Conservation (phyloP, 2,797 vertebrate genomes). For the Pelochelys cantorii region DNA sequence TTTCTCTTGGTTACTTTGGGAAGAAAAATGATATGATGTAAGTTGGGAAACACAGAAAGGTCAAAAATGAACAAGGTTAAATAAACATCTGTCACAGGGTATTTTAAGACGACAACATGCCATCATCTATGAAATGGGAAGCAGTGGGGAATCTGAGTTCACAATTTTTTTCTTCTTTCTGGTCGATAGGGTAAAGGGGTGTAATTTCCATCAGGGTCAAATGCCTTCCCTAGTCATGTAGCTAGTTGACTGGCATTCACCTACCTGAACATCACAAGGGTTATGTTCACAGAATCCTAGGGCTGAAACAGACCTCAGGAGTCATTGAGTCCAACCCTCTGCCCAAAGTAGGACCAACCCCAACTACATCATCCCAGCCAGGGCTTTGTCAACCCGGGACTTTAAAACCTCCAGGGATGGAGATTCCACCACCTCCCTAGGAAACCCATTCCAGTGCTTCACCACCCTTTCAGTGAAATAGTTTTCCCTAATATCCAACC, state of each 20-base stretch:
- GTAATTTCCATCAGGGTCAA: not conserved
- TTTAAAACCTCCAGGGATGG: too few species aligned
- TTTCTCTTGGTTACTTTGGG: constrained; percentile 62
- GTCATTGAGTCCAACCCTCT: too few species aligned
- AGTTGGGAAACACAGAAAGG: constrained; percentile 47
- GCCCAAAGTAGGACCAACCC: too few species aligned
- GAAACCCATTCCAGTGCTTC: too few species aligned
- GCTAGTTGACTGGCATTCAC: constrained; percentile 10
- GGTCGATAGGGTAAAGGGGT: constrained; percentile 6
- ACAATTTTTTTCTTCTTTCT: constrained; percentile 53
- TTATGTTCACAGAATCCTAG: not conserved
- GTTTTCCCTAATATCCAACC: too few species aligned
- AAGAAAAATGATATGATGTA: constrained; percentile 67
- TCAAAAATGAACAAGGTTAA: constrained; percentile 61
- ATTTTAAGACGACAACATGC: not conserved
- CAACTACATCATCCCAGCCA: too few species aligned
- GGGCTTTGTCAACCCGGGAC: too few species aligned
- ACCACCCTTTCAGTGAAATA: too few species aligned
- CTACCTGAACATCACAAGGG: not conserved
- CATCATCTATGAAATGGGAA: not conserved
- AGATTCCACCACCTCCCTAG: too few species aligned
- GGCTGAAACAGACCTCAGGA: too few species aligned
- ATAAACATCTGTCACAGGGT: constrained; percentile 32
- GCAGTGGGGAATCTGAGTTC: constrained; percentile 32
- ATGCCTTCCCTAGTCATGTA: not conserved